These are phyloP conservation scores for Hyphantria cunea DNA, from an alignment of 1,140 invertebrate species.

Conservation along the genomic window DNA sequence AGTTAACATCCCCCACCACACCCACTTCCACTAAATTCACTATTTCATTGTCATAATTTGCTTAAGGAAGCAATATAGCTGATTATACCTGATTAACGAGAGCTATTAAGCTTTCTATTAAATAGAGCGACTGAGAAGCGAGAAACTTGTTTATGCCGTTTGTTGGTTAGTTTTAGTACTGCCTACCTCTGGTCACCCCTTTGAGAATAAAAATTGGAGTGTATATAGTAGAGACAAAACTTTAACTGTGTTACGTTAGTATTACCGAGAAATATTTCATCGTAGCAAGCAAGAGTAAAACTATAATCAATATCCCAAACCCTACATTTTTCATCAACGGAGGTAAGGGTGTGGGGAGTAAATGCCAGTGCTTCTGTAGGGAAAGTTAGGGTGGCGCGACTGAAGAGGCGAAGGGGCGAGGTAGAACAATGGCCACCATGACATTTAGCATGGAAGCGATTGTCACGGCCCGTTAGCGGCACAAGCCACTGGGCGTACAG, in stretches of 20 bases:
- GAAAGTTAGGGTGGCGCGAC: conserved; percentile 47
- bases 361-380: conserved; percentile 64
- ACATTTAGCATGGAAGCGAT: conserved; percentile 79
- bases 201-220: no score
- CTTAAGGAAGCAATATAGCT: conserved; percentile 52
- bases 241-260: conserved; percentile 2
- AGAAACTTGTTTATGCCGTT: background rate
- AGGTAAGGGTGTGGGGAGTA: conserved; percentile 59
- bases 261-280: conserved; percentile 15
- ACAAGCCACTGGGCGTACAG: conserved; percentile 63
- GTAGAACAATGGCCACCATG: conserved; percentile 78
- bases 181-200: no score
- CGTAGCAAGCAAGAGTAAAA: conserved; percentile 27
- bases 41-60: conserved; percentile 67
- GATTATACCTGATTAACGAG: conserved; percentile 43
- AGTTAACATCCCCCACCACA: conserved; percentile 64
- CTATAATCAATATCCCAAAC: conserved; percentile 45
- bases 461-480: conserved; percentile 73
- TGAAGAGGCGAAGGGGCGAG: conserved; percentile 38
- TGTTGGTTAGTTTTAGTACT: no score
- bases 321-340: conserved; percentile 61
- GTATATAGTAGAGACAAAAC: no score
- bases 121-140: background rate
- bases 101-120: conserved; percentile 18
- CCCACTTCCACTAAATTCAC: conserved; percentile 67